phyloP scores from a whole-genome alignment of 2,113 vertebrate genomes.

The Hydrolagus affinis region DNA sequence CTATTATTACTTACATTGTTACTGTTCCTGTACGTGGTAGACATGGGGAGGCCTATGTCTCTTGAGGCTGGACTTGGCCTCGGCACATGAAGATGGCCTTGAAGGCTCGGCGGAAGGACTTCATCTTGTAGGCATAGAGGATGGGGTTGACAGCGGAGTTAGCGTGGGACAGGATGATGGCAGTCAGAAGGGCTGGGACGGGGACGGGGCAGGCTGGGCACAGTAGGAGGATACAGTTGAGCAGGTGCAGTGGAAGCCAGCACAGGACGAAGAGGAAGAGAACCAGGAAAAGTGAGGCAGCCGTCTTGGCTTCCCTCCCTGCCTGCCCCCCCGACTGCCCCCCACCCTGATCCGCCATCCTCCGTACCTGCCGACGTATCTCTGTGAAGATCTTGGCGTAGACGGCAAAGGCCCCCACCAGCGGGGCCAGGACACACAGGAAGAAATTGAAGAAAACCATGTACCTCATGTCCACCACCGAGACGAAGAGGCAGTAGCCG shows the following conservation, averaged over 20 bases:
- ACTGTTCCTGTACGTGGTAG: not conserved
- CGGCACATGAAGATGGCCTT: slow-evolving; percentile 54
- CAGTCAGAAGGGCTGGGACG: slow-evolving; percentile 48
- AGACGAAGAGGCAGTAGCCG: slow-evolving; percentile 50
- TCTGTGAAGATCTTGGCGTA: slow-evolving; percentile 45
- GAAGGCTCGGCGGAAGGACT: slow-evolving; percentile 57
- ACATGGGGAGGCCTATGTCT: not conserved
- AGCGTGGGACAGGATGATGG: slow-evolving; percentile 61
- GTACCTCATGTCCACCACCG: slow-evolving; percentile 51
- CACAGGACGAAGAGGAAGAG: slow-evolving; percentile 58
- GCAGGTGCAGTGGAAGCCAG: slow-evolving; percentile 63
- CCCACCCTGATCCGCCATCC: slow-evolving; percentile 31
- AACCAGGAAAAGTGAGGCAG: slow-evolving; percentile 55
- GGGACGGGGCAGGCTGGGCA: slow-evolving; percentile 50
- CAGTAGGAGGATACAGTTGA: slow-evolving; percentile 62
- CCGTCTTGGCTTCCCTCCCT: slow-evolving; percentile 51
- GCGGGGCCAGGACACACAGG: slow-evolving; percentile 45
- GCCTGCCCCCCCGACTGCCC: slow-evolving; percentile 31
- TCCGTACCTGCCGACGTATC: slow-evolving; percentile 40
- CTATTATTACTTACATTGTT: not conserved
- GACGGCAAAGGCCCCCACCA: slow-evolving; percentile 54
- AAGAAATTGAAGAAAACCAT: slow-evolving; percentile 57
- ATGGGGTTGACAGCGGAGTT: slow-evolving; percentile 62
- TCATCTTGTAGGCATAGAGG: slow-evolving; percentile 63
- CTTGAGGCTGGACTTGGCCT: slow-evolving; percentile 33